Evolutionary conservation across 2,797 vertebrate species (phyloP).

Genomic region (Anguilla anguilla): DNA sequence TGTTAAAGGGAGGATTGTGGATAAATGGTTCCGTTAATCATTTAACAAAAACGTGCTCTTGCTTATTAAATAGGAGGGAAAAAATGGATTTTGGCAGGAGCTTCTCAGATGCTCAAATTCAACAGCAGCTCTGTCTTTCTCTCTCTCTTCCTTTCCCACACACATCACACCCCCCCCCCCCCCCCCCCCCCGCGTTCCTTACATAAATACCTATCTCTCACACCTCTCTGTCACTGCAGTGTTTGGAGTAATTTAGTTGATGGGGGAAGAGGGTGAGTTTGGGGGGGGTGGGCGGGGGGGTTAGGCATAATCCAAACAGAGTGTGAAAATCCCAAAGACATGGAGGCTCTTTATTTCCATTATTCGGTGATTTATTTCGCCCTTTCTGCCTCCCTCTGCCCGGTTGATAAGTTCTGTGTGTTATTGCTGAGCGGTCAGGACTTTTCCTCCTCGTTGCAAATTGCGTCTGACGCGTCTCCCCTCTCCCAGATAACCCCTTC

Average conservation of each 20-base stretch:
- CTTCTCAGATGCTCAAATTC: slow-evolving; percentile 45
- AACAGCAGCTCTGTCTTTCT: not conserved
- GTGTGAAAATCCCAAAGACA: slow-evolving; percentile 27
- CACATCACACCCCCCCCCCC: slow-evolving; percentile 44
- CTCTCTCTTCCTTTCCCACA: not conserved
- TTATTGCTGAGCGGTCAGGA: slow-evolving; percentile 39
- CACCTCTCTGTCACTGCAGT: slow-evolving; percentile 52
- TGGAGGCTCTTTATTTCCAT: slow-evolving; percentile 43
- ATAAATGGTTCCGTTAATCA: slow-evolving; percentile 5
- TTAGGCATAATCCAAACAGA: slow-evolving; percentile 38
- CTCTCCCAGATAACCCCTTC: not conserved
- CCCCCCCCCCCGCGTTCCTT: slow-evolving; percentile 52
- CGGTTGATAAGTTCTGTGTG: slow-evolving; percentile 4
- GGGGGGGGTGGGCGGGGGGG: slow-evolving; percentile 31
- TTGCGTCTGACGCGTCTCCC: slow-evolving; percentile 18
- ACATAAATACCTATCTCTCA: slow-evolving; percentile 69
- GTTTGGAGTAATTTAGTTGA: slow-evolving; percentile 32
- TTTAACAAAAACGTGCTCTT: slow-evolving; percentile 27
- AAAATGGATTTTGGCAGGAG: slow-evolving; percentile 44
- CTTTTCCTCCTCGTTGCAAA: slow-evolving; percentile 20
- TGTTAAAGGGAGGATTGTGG: slow-evolving; percentile 31
- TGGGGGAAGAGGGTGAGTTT: slow-evolving; percentile 41
- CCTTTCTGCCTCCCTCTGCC: slow-evolving; percentile 29
- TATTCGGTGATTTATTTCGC: slow-evolving; percentile 45
- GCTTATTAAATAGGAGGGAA: slow-evolving; percentile 34